These are phyloP conservation scores for Philonicus albiceps DNA, from an alignment of 2,888 invertebrate species.

Conservation along the genomic window DNA sequence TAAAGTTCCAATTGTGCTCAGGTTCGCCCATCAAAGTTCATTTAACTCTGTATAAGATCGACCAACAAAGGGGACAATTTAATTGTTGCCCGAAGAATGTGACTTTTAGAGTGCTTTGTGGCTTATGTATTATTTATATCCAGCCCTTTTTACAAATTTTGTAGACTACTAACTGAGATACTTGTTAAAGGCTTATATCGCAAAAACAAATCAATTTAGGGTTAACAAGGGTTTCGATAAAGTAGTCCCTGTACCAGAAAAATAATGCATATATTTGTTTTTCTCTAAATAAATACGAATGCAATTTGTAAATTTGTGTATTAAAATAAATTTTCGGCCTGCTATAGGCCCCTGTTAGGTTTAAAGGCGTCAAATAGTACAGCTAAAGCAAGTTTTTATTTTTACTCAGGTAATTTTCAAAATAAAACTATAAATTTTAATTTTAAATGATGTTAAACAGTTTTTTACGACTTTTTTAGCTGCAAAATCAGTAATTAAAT, in stretches of 20 bases:
- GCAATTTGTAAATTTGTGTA: no score
- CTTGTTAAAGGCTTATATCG: not conserved
- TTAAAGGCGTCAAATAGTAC: no score
- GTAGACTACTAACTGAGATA: not conserved
- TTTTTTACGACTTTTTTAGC: no score
- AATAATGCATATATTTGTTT: no score
- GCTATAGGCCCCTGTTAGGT: no score
- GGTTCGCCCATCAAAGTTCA: constrained; percentile 46
- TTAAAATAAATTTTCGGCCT: no score
- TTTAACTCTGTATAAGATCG: constrained; percentile 42
- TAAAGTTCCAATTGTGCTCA: constrained; percentile 44
- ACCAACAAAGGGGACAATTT: constrained; percentile 14
- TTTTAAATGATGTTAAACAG: no score
- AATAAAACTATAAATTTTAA: no score
- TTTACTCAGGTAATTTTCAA: no score
- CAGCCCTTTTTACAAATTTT: not conserved
- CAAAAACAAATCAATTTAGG: not conserved
- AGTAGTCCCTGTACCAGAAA: not conserved
- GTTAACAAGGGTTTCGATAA: not conserved
- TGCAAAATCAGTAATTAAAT: no score
- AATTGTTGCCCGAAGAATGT: constrained; percentile 4
- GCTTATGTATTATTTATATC: not conserved
- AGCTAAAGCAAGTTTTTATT: no score
- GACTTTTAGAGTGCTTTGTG: not conserved
- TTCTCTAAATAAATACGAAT: no score